Evolutionary conservation across 2,797 vertebrate species (phyloP), one percentile per base, ranked within the genome.

Genomic region (Hippoglossus hippoglossus): DNA sequence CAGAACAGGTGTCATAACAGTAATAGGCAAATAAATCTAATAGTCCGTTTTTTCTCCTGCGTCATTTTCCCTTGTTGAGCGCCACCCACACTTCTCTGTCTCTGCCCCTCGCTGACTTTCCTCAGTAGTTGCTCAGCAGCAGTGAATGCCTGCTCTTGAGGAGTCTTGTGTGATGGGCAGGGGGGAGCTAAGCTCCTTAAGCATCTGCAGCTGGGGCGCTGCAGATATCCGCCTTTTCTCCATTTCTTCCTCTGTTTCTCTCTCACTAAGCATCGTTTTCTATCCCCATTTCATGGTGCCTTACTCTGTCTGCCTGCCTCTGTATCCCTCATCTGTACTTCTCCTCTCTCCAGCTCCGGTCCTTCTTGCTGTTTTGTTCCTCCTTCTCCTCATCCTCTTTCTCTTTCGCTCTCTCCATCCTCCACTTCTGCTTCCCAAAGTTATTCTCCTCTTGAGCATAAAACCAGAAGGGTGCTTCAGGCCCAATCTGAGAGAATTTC

Each of bases 111-210:
- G 59, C 73, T 81, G 74, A 68, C 73, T 86, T 73, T 73, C 64
- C 77, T 75, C 82, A 71, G 82, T 75, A 64, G 81, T 71, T 21
- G 83, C 79, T 91, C 82, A 83, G 76, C 65, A 11, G 77, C 36
- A 8, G 79, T 83, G 81, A 88, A 84, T 84, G 83, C 71, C 75
- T 87, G 68, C 79, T 87, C 87, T 89, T 89, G 83, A 88, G 56
- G 82, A 80, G 71, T 84, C 61, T 80, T 79, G 71, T 85, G 63
- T 88, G 84, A 86, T 77, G 81, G 83, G 86, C 87, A 85, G 85
- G 76, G 76, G 76, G 73, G 82, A 76, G 76, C 84, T 92, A 90
- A 93, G 87, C 90, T 91, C 86, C 85, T 90, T 92, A 92, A 92
- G 89, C 84, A 75, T 84, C 47, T 62, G 21, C 91, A 92, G 89